Percentiles rank a stretch among this genome's conserved stretches.
Evolutionary conservation across 2,888 invertebrate species (phyloP).

Genomic region (Antitype chi): DNA sequence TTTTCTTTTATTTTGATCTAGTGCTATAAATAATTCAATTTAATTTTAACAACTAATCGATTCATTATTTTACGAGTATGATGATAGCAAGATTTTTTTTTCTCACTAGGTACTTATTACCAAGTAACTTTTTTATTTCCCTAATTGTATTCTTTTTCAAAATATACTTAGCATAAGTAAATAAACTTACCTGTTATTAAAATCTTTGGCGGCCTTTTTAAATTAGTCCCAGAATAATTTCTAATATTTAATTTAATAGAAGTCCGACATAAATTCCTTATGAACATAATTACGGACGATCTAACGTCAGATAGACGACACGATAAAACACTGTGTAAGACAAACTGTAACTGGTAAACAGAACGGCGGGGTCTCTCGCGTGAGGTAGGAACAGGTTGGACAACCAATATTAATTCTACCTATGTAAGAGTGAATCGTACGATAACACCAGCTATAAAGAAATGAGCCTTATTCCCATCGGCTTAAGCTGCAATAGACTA

Average conservation of each 20-base stretch:
- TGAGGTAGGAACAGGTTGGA: constrained; percentile 80
- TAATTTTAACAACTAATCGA: not conserved
- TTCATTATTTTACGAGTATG: not conserved
- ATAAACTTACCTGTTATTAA: constrained; percentile 90
- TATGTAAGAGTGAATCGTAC: constrained; percentile 45
- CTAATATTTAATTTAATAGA: constrained; percentile 75
- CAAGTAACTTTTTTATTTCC: not conserved
- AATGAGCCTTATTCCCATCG: constrained; percentile 69
- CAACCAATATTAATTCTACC: constrained; percentile 59
- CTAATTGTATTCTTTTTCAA: not conserved
- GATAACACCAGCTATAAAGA: constrained; percentile 49
- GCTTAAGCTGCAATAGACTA: constrained; percentile 39
- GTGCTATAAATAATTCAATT: not conserved
- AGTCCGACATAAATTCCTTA: constrained; percentile 77
- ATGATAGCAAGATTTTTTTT: not conserved
- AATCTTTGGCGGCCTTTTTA: constrained; percentile 87
- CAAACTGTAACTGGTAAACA: constrained; percentile 78
- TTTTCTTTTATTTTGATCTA: not conserved
- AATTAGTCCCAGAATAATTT: constrained; percentile 76
- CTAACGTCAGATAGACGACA: constrained; percentile 65
- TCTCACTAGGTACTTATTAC: not conserved
- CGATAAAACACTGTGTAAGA: constrained; percentile 79
- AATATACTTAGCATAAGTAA: constrained; percentile 19
- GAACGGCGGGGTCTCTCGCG: constrained; percentile 66
- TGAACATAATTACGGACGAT: constrained; percentile 73